Evolutionary conservation across 2,888 invertebrate species (phyloP), one percentile per base, ranked within the genome.

Genomic region (Ischnus inquisitorius): DNA sequence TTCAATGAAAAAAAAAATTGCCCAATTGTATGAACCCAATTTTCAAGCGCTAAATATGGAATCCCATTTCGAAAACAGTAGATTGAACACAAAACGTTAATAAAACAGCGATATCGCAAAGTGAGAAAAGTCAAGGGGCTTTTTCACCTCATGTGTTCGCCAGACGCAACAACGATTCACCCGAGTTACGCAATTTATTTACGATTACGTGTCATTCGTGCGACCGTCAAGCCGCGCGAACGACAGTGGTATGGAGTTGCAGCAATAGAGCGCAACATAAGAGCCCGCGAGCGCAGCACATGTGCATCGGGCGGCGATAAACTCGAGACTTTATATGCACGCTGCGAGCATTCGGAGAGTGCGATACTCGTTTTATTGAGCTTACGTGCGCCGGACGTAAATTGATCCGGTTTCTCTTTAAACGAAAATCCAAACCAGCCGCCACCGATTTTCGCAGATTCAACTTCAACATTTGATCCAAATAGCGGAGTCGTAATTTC

Each of bases 101-200:
- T 4, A 34, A 34, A 34, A 34, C 5, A 1, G 34, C 34, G 5
- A 34, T 34, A 34, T 34, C 8, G 4, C 34, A 8, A 4, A 34
- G 1, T 6, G 34, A 34, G 5, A 34, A 2, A 34, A 34, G 34
- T 34, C 34, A 8, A 8, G 34, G 5, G 1, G 34, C 6, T 34
- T 34, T 34, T 34, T 1, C 34, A 62, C 25, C 48, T 51, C 54
- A 28, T 69, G 64, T 34, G 43, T 34, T 69, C 72, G 39, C 62
- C n/a, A 39, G 64, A 67, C 46, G 67, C 34, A 39, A 67, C 41
- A 77, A 68, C 64, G 72, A 80, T 74, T 72, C 39, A 69, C 10
- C 51, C 39, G 60, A 48, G 72, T 83, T 80, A 68, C 67, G 54
- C 71, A 77, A 80, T 77, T 77, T 80, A 77, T 80, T 83, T 83